Conservation (phyloP, 2,888 invertebrate species). For the Mycalesis mineus region DNA sequence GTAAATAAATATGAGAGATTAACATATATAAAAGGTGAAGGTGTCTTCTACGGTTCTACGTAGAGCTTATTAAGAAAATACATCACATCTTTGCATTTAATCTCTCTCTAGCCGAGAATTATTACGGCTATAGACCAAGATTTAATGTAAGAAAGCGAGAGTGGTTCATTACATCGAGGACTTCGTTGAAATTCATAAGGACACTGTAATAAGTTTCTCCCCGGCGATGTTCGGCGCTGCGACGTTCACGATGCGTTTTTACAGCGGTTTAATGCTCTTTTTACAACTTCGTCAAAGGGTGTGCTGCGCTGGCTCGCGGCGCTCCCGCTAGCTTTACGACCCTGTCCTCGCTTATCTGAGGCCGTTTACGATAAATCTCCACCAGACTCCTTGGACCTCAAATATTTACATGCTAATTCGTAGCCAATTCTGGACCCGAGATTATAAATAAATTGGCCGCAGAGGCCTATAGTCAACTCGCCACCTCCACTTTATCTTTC, state of each 20-base stretch:
- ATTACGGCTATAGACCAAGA: conserved; percentile 24
- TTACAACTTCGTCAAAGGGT: conserved; percentile 76
- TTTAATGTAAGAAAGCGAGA: conserved; percentile 44
- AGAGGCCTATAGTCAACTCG: conserved; percentile 59
- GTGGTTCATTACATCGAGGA: conserved; percentile 52
- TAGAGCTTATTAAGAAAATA: background rate
- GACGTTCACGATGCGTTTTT: conserved; percentile 71
- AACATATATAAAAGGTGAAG: too few relatives aligned
- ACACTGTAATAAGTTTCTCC: conserved; percentile 63
- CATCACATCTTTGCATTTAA: background rate
- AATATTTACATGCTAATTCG: conserved; percentile 79
- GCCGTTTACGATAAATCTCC: conserved; percentile 73
- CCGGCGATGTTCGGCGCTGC: conserved; percentile 34
- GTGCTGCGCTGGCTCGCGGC: conserved; percentile 44
- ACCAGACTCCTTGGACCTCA: conserved; percentile 72
- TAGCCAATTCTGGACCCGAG: conserved; percentile 73
- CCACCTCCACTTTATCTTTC: conserved; percentile 68
- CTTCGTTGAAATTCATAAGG: conserved; percentile 78
- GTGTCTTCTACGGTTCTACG: too few relatives aligned
- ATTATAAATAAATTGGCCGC: conserved; percentile 74
- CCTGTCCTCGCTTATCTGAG: conserved; percentile 67
- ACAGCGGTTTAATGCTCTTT: conserved; percentile 77
- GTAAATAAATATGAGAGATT: too few relatives aligned
- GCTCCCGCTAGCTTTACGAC: conserved; percentile 66
- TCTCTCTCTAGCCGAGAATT: background rate